phyloP scores from a whole-genome alignment of 2,113 vertebrate species.

The Catagonus wagneri region DNA sequence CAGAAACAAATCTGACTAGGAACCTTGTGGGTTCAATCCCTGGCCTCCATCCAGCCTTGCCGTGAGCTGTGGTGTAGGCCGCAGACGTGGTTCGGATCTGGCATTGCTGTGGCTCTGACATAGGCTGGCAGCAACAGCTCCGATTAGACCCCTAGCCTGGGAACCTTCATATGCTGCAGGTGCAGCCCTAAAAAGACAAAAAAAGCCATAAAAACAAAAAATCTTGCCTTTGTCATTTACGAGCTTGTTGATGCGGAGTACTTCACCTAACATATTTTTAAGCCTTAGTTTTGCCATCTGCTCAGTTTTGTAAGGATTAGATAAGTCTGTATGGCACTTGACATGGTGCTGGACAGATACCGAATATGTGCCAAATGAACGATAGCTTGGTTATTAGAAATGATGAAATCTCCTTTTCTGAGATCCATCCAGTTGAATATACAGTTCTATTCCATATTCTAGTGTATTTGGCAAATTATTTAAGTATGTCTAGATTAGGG shows the following conservation, averaged over 20 bases:
- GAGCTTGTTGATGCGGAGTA: not conserved
- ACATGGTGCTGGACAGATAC: not conserved
- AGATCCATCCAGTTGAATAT: not conserved
- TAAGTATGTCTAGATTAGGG: not conserved
- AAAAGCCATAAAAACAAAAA: too few species aligned
- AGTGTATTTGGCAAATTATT: not conserved
- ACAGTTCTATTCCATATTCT: not conserved
- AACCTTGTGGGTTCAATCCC: too few species aligned
- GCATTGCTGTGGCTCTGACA: too few species aligned
- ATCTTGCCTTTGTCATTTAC: not conserved
- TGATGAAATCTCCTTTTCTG: not conserved
- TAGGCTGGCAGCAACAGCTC: too few species aligned
- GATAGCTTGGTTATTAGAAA: not conserved
- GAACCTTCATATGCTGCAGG: too few species aligned
- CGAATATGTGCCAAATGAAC: not conserved
- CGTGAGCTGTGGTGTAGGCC: too few species aligned
- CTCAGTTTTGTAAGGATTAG: conserved; percentile 9
- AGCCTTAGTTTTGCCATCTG: conserved; percentile 7
- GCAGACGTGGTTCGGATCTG: too few species aligned
- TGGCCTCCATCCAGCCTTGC: too few species aligned
- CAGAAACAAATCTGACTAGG: too few species aligned
- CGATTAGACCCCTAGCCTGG: too few species aligned
- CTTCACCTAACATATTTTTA: not conserved
- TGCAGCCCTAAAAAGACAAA: too few species aligned
- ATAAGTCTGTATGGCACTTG: not conserved